phyloP scores from a whole-genome alignment of 2,113 vertebrate genomes.

The Aplodontia rufa region DNA sequence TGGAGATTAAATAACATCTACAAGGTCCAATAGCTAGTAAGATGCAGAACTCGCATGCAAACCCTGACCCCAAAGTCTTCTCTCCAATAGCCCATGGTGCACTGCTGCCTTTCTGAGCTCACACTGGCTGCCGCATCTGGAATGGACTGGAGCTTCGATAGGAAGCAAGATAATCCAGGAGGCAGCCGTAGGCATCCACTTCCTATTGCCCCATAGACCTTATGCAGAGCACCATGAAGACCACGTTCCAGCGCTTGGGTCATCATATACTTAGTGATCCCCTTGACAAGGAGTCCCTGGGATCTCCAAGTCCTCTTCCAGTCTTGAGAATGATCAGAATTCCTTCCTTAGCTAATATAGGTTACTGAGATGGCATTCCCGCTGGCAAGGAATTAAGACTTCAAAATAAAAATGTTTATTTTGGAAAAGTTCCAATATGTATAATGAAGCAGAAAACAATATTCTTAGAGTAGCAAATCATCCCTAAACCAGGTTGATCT shows the following conservation, averaged over 20 bases:
- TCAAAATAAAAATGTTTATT: background rate
- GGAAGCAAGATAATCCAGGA: background rate
- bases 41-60: background rate
- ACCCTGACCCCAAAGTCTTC: background rate
- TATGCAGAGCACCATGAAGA: background rate
- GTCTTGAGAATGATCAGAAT: background rate
- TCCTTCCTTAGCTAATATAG: background rate
- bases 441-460: background rate
- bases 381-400: background rate
- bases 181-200: background rate
- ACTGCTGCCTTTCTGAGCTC: background rate
- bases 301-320: background rate
- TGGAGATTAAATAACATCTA: background rate
- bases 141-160: accelerated
- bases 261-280: background rate
- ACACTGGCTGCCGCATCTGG: background rate
- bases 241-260: background rate
- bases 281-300: background rate
- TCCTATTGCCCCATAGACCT: background rate
- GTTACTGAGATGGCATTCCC: background rate
- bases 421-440: background rate
- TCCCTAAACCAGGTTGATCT: background rate
- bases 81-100: background rate
- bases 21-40: background rate
- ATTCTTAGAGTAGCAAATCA: background rate